phyloP scores from a whole-genome alignment of 2,888 invertebrate species.

The Heliothis peltigera region DNA sequence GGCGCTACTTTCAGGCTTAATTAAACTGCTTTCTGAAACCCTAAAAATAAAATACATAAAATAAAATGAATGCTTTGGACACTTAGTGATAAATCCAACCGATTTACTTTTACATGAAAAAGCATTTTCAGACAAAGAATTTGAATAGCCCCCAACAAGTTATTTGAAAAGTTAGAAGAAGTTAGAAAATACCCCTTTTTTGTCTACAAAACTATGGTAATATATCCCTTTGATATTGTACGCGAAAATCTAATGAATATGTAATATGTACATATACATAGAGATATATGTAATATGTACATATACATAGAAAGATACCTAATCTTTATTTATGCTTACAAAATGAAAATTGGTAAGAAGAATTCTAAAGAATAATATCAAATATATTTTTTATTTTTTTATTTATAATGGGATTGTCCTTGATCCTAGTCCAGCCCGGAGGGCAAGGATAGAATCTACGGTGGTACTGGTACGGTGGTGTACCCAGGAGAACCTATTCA shows the following conservation, averaged over 20 bases:
- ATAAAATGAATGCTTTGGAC: too few species aligned
- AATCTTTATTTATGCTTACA: not conserved
- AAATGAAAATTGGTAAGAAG: not conserved
- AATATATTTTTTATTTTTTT: too few species aligned
- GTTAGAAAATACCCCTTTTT: not conserved
- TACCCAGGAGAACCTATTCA: too few species aligned
- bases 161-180: slow-evolving; percentile 31
- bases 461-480: too few species aligned
- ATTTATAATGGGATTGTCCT: too few species aligned
- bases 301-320: not conserved
- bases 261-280: slow-evolving; percentile 6
- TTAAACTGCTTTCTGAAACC: too few species aligned
- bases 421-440: too few species aligned
- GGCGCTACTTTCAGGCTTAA: too few species aligned
- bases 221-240: slow-evolving; percentile 29
- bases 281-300: not conserved
- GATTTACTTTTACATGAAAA: slow-evolving; percentile 16
- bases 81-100: slow-evolving; percentile 15
- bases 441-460: too few species aligned
- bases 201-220: slow-evolving; percentile 33
- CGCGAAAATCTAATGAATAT: slow-evolving; percentile 24
- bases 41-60: too few species aligned
- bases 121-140: slow-evolving; percentile 3
- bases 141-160: slow-evolving; percentile 9
- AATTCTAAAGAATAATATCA: too few species aligned